Evolutionary conservation across 1,140 invertebrate species (phyloP).

Genomic region (Druon quercuslanigerum): DNA sequence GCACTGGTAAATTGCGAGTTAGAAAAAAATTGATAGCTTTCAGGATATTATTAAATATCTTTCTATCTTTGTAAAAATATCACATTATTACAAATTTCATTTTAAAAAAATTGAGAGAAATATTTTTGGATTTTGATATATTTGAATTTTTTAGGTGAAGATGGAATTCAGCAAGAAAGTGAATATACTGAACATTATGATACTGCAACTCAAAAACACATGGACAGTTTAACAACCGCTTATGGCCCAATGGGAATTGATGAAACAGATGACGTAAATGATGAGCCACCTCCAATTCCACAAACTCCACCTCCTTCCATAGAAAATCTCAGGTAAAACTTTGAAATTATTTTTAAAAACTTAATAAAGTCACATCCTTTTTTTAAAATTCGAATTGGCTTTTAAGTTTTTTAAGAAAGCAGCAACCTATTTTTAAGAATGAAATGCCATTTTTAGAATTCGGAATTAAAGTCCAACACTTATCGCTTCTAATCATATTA

Average conservation of each 20-base stretch:
- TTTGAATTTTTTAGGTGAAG: slow-evolving; percentile 57
- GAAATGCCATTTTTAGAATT: too few species aligned
- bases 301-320: slow-evolving; percentile 40
- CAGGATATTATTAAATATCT: too few species aligned
- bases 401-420: neutral
- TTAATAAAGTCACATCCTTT: too few species aligned
- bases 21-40: too few species aligned
- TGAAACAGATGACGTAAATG: slow-evolving; percentile 31
- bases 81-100: too few species aligned
- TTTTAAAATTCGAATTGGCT: neutral
- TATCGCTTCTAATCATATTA: too few species aligned
- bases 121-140: neutral
- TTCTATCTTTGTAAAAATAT: too few species aligned
- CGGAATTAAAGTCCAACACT: too few species aligned
- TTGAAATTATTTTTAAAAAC: neutral
- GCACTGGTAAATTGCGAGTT: too few species aligned
- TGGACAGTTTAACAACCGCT: slow-evolving; percentile 72
- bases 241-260: slow-evolving; percentile 40
- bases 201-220: slow-evolving; percentile 76
- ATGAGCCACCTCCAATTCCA: slow-evolving; percentile 41
- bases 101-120: too few species aligned
- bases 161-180: slow-evolving; percentile 77
- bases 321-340: slow-evolving; percentile 47
- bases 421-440: neutral
- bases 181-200: slow-evolving; percentile 81